phyloP scores from a whole-genome alignment of 2,888 invertebrate species.

The Eupelmus urozonus region DNA sequence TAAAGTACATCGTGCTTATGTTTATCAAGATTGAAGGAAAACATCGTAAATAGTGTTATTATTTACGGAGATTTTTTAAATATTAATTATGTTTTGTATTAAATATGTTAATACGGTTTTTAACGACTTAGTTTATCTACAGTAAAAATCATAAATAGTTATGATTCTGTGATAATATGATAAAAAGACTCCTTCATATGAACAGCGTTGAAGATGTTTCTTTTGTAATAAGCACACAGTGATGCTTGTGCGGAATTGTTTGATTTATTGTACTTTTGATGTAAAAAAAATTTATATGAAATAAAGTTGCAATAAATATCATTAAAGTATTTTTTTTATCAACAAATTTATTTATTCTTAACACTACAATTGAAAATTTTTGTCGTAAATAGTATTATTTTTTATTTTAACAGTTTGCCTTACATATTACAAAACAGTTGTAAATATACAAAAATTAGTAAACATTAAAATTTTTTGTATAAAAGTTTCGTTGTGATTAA shows the following conservation, averaged over 20 bases:
- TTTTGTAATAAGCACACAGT: not conserved
- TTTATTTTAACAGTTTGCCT: slow-evolving; percentile 18
- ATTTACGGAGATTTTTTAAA: not conserved
- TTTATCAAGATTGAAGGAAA: not conserved
- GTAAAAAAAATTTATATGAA: not conserved
- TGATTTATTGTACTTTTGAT: not conserved
- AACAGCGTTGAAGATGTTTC: not conserved
- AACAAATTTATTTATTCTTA: slow-evolving; percentile 43
- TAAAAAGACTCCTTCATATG: not conserved
- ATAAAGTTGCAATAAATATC: slow-evolving; percentile 16
- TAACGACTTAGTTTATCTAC: not conserved
- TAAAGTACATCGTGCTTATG: not conserved
- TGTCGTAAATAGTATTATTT: not conserved
- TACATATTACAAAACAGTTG: slow-evolving; percentile 9
- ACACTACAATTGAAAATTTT: slow-evolving; percentile 26
- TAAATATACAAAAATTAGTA: slow-evolving; percentile 8
- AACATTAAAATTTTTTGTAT: not conserved
- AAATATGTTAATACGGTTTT: not conserved
- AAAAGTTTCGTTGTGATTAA: slow-evolving; percentile 15
- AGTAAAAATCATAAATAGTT: not conserved
- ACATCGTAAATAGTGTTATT: not conserved
- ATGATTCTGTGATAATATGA: not conserved
- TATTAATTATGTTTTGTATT: not conserved
- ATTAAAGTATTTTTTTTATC: slow-evolving; percentile 21
- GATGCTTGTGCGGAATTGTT: not conserved